Evolutionary conservation across 2,797 vertebrate genomes (phyloP), one percentile per base, ranked within the genome.

Genomic region (Delichon dasypus): DNA sequence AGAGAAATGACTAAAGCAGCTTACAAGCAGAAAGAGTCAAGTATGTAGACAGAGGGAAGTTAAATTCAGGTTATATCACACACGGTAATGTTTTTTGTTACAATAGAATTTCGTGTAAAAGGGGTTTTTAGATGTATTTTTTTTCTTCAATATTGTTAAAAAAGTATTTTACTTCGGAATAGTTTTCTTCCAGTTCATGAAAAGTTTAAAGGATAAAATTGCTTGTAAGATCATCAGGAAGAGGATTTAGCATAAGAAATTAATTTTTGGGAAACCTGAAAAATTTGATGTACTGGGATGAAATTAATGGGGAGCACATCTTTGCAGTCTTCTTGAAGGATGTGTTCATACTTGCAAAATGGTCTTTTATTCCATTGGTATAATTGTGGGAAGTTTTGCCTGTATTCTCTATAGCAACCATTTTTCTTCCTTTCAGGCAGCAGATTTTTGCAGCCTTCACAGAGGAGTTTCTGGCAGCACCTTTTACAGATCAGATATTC

Each of bases 401-500:
- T 72, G 0, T 47, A 7, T 88, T 91, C 76, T 89, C 32, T 48
- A 5, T 45, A 45, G 68, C 55, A 76, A 76, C 34, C 25, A 3
- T 23, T 15, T 94, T 72, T 71, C 85, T 92, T 45, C 84, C 40
- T 94, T 97, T 51, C 96, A 99, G 99, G 98, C 99, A 99, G 94
- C 99, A 98, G 95, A 98, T 99, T 88, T 99, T 99, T 96, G 96
- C 98, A 34, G 98, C 99, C 98, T 99, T 99, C 97, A 99, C 98
- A 5, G 98, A 99, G 98, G 99, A 99, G 98, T 98, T 99, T 94
- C 98, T 99, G 96, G 98, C 98, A 57, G 98, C 98, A 55, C 99
- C 99, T 45, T 99, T 99, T 96, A 99, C 99, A 8, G 99, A 99
- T 96, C 99, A 99, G 97, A 98, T 99, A 96, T 98, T 99, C 97